Evolutionary conservation across 2,888 invertebrate species (phyloP).

Genomic region (Trilocha varians): DNA sequence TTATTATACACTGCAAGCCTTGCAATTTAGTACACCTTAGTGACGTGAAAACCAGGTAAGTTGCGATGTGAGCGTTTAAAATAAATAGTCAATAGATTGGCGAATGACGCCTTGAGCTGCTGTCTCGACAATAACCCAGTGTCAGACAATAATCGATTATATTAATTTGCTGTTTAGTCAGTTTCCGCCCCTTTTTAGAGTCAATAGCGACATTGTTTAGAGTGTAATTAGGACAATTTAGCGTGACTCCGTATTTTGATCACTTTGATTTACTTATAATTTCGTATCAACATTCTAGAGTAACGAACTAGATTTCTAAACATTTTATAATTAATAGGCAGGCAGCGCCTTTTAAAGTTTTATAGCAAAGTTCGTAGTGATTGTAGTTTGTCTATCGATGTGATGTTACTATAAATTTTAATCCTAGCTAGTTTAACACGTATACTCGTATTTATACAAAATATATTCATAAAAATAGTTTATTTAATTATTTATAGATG

Average conservation of each 20-base stretch:
- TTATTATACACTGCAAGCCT: too few relatives aligned
- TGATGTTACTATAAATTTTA: neutral
- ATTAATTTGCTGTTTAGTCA: constrained; percentile 56
- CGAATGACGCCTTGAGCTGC: constrained; percentile 53
- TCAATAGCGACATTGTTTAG: constrained; percentile 11
- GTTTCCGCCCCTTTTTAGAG: constrained; percentile 29
- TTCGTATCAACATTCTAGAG: too few relatives aligned
- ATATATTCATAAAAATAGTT: neutral
- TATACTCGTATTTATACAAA: neutral
- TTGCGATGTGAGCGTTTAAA: constrained; percentile 7
- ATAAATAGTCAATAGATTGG: constrained; percentile 53
- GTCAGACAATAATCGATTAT: constrained; percentile 70
- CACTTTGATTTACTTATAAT: too few relatives aligned
- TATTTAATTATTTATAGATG: neutral
- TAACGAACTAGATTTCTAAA: too few relatives aligned
- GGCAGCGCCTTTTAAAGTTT: neutral
- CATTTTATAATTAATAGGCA: too few relatives aligned
- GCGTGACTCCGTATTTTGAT: constrained; percentile 7
- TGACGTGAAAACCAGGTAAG: neutral
- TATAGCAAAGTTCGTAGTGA: neutral
- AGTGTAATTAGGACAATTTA: constrained; percentile 18
- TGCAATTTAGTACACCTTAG: too few relatives aligned
- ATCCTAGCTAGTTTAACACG: neutral
- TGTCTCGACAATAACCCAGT: constrained; percentile 74
- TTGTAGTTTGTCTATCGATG: neutral